Percentiles rank a stretch among this genome's conserved stretches.
These are phyloP conservation scores for Rhingia rostrata DNA, from an alignment of 2,888 invertebrate species.

Conservation along the genomic window DNA sequence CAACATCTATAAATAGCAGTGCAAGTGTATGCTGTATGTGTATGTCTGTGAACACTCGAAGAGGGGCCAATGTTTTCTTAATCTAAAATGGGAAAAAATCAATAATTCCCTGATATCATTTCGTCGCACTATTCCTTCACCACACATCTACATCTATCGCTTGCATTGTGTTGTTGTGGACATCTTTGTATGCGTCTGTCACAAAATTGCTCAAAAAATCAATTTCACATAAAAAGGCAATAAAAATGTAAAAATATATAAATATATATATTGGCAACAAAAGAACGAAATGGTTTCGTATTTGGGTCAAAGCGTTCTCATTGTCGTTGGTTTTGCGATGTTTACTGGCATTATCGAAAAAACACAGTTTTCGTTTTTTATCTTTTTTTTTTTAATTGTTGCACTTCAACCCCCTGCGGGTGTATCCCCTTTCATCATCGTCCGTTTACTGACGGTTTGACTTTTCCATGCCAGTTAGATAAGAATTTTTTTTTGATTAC, in stretches of 20 bases:
- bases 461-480: conserved; percentile 54
- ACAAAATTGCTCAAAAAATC: conserved; percentile 41
- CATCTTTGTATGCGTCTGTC: not conserved
- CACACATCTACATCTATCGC: not conserved
- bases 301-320: conserved; percentile 58
- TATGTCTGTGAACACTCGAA: not conserved
- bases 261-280: conserved; percentile 28
- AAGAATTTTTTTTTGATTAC: conserved; percentile 46
- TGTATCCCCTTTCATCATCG: not conserved
- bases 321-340: conserved; percentile 9
- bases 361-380: conserved; percentile 25
- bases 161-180: not conserved
- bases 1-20: conserved; percentile 27
- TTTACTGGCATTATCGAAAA: conserved; percentile 54
- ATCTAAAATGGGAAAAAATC: conserved; percentile 24
- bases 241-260: not conserved
- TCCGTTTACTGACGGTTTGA: not conserved
- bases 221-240: conserved; percentile 42
- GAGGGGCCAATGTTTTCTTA: conserved; percentile 27
- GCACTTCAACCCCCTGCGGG: conserved; percentile 11
- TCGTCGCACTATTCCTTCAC: conserved; percentile 23
- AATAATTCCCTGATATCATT: conserved; percentile 39
- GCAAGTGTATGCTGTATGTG: not conserved
- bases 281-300: conserved; percentile 50
- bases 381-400: conserved; percentile 28